Evolutionary conservation across 1,140 invertebrate genomes (phyloP).

Genomic region (Drosophila yakuba): DNA sequence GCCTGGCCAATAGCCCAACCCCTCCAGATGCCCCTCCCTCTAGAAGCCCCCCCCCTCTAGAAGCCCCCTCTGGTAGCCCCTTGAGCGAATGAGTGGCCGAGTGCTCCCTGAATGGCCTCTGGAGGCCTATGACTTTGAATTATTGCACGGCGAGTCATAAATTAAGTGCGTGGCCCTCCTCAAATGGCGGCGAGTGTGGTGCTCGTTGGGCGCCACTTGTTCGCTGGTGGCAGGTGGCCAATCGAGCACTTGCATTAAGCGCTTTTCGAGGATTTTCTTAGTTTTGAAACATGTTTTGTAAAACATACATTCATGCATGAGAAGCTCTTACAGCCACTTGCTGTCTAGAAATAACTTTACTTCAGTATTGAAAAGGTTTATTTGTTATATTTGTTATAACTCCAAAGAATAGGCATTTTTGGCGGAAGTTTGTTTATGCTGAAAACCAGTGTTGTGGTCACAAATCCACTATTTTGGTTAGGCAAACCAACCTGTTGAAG

Average conservation of each 20-base stretch:
- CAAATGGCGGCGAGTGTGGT: neutral
- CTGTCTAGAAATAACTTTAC: too few relatives aligned
- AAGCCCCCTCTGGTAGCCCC: constrained; percentile 17
- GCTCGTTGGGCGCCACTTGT: neutral
- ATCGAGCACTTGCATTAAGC: constrained; percentile 13
- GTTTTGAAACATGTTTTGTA: neutral
- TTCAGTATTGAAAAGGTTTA: too few relatives aligned
- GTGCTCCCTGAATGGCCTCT: constrained; percentile 70
- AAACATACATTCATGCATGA: too few relatives aligned
- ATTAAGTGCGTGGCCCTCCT: constrained; percentile 63
- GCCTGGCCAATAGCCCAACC: constrained; percentile 2
- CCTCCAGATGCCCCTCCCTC: constrained; percentile 31
- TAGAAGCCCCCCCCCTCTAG: constrained; percentile 4
- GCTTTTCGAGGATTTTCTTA: neutral
- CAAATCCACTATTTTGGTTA: neutral
- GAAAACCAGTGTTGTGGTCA: neutral
- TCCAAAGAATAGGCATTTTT: too few relatives aligned
- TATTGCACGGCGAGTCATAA: constrained; percentile 80
- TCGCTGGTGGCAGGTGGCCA: constrained; percentile 20
- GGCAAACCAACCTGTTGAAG: neutral
- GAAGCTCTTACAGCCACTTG: too few relatives aligned
- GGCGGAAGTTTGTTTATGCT: too few relatives aligned
- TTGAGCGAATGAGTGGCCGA: constrained; percentile 59
- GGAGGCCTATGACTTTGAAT: constrained; percentile 82
- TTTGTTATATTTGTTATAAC: too few relatives aligned